Base-by-base conservation (phyloP, 2,888 invertebrate genomes). In the Chironomus tentans region DNA sequence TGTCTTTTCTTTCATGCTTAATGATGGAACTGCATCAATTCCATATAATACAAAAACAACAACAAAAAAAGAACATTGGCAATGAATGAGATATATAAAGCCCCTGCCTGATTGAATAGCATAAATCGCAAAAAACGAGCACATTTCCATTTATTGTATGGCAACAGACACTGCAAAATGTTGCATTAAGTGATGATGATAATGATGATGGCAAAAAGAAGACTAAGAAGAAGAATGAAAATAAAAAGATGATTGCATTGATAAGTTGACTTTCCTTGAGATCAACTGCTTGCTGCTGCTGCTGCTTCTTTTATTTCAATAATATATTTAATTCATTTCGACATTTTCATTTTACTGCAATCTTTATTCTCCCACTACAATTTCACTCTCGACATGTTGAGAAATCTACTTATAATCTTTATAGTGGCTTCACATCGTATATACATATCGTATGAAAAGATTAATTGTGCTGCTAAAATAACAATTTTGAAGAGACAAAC, bases 241-340 rank as follows among this genome's bases (percentile, higher is more conserved):
- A 24, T 24, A 24, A 24, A 28, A 69, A 69, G 69, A 69, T 38
- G 70, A 70, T 70, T 70, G 38, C 46, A 70, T 70, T 70, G 70
- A 70, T 70, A 70, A 50, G 38, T 47, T 70, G 70, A 71, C 71
- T 71, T 71, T 50, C 71, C 71, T 70, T 70, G 70, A 70, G 56
- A 56, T 56, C 56, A 56, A 56, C 15, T 15, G 15, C 15, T 15
- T 56, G 56, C 56, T 56, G 56, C 4, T 50, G 4, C n/a, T 56
- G 56, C 6, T 56, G 10, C 38, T 38, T 38, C 38, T 38, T 38
- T 38, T 38, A 38, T 38, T 38, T 38, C 38, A 38, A 38, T 38
- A 38, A 38, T 38, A 38, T 38, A 38, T 38, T 38, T 38, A 38
- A 38, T 38, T 38, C 38, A 38, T 38, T 38, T 56, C 56, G 15